Conservation (phyloP, 1,140 invertebrate species). For the Cyclargus thomasi region DNA sequence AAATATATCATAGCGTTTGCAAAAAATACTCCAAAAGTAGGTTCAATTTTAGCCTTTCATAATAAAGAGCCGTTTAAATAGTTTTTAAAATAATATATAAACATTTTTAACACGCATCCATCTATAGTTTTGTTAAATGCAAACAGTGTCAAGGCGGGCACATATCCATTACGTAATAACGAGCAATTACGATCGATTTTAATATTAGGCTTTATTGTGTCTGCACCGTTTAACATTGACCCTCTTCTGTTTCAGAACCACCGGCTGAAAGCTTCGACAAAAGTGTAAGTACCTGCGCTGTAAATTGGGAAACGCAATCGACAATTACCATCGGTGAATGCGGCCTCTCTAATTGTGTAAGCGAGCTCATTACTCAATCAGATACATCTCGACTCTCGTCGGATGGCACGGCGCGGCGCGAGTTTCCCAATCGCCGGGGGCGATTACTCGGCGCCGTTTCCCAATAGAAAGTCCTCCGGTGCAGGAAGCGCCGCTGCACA, state of each 20-base stretch:
- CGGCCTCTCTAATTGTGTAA: conserved; percentile 50
- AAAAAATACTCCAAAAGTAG: not conserved
- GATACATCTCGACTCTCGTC: conserved; percentile 65
- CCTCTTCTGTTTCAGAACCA: not conserved
- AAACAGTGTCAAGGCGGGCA: conserved; percentile 52
- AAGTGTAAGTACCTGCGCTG: conserved; percentile 48
- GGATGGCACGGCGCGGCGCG: conserved; percentile 48
- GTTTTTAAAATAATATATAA: not conserved
- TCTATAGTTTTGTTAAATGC: conserved; percentile 35
- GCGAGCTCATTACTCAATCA: conserved; percentile 60
- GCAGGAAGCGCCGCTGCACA: conserved; percentile 64
- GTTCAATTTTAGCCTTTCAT: not conserved
- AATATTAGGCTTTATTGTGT: conserved; percentile 10
- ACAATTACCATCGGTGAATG: conserved; percentile 18
- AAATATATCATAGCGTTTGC: not conserved
- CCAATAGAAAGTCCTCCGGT: conserved; percentile 70
- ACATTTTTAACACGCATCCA: conserved; percentile 6
- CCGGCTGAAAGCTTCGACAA: conserved; percentile 34
- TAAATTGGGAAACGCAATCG: conserved; percentile 13
- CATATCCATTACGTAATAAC: conserved; percentile 20
- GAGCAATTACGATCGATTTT: conserved; percentile 24
- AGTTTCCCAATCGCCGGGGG: conserved; percentile 58
- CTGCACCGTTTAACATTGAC: not conserved
- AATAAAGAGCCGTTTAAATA: not conserved
- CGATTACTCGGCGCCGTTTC: conserved; percentile 53